Conservation (phyloP, 2,797 vertebrate species). For the Xenentodon cancila region DNA sequence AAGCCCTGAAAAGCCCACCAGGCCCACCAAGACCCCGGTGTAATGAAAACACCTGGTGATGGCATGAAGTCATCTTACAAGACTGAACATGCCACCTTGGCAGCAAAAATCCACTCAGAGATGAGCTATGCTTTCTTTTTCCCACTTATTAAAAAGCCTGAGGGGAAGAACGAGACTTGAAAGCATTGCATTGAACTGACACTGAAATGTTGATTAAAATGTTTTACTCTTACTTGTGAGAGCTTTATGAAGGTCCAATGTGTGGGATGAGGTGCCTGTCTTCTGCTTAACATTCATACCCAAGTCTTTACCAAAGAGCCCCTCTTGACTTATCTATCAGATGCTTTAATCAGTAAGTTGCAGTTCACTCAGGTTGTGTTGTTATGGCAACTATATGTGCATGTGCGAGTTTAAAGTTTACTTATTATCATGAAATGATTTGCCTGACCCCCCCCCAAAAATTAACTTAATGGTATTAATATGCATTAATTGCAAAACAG, state of each 20-base stretch:
- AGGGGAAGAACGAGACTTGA: constrained; percentile 10
- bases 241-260: too few species aligned
- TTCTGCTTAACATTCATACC: not conserved
- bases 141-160: constrained; percentile 33
- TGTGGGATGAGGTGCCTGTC: not conserved
- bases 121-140: constrained; percentile 34
- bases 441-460: too few species aligned
- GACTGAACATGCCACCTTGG: constrained; percentile 56
- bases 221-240: not conserved
- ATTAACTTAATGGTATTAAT: too few species aligned
- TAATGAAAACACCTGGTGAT: constrained; percentile 62
- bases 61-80: constrained; percentile 72
- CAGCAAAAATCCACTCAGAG: constrained; percentile 29
- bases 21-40: constrained; percentile 39
- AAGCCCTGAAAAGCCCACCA: constrained; percentile 40
- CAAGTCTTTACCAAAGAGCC: too few species aligned
- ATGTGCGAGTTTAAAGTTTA: too few species aligned
- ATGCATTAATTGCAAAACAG: too few species aligned
- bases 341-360: too few species aligned
- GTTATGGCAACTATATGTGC: too few species aligned
- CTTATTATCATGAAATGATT: too few species aligned
- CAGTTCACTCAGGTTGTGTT: too few species aligned
- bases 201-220: constrained; percentile 13
- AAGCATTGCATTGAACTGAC: constrained; percentile 16
- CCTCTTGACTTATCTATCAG: too few species aligned